Evolutionary conservation across 2,797 vertebrate genomes (phyloP), one percentile per base, ranked within the genome.

Genomic region (Lates japonicus): DNA sequence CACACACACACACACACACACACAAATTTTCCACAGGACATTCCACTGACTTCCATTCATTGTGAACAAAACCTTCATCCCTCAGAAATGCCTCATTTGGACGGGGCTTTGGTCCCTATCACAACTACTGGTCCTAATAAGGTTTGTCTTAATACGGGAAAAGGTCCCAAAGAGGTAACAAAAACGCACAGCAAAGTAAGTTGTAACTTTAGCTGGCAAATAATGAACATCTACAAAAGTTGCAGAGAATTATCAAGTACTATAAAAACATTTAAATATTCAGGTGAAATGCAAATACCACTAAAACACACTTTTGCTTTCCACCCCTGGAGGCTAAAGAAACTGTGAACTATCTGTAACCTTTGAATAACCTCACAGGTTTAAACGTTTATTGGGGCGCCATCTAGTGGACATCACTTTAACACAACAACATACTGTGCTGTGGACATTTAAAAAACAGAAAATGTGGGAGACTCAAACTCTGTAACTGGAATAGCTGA

Each of bases 381-480:
- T 11, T 37, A 76, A 80, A 10, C 39, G 5, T 51, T n/a, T 0
- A 65, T 20, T 0, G 7, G 60, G 61, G 57, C 68, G 65, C 81
- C 87, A 80, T 75, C 89, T 87, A 42, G 19, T 86, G 89, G 83
- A 74, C 48, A 8, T 20, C 0, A 31, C 2, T n/a, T 12, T 13
- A n/a, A 51, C 11, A 39, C n/a, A 2, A 33, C 42, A 76, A 51
- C 33, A 48, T 4, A 17, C 12, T 37, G 12, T 5, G 0, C 3
- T 16, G 5, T 0, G 17, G 22, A 4, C 1, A 1, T 25, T 17
- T 37, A 37, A 37, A 37, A 35, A 52, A 22, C 7, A 29, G 64
- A 16, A 33, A 0, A 41, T 54, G 11, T 58, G 7, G 31, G 17
- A 14, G 25, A 35, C 35, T 63, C 33, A 55, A 37, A 48, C 12